Evolutionary conservation across 2,888 invertebrate genomes (phyloP).

Genomic region (Melanargia galathea): DNA sequence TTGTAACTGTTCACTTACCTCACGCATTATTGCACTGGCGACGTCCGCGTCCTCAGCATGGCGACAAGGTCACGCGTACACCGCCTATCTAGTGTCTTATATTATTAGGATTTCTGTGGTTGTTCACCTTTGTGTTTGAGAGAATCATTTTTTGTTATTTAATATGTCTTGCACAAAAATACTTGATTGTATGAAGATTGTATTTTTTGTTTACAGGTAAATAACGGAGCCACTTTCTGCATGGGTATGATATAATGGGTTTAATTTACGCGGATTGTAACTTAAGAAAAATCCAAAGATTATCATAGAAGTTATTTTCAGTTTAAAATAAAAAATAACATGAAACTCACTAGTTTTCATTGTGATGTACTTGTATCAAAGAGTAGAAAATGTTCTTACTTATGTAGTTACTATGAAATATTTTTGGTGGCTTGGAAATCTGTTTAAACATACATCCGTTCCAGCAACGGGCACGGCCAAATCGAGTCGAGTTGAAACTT

Average conservation of each 20-base stretch:
- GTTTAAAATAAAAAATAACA: background rate
- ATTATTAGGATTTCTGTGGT: too few species aligned
- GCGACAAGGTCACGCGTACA: too few species aligned
- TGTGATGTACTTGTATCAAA: background rate
- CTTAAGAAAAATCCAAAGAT: background rate
- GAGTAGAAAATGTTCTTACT: background rate
- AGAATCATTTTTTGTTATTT: too few species aligned
- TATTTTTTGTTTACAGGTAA: conserved; percentile 35
- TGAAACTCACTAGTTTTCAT: background rate
- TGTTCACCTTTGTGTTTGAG: too few species aligned
- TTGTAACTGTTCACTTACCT: too few species aligned
- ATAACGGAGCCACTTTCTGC: background rate
- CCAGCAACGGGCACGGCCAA: conserved; percentile 45
- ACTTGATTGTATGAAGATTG: too few species aligned
- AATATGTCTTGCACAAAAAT: too few species aligned
- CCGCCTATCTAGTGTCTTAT: too few species aligned
- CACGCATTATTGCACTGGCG: too few species aligned
- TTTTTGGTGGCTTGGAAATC: conserved; percentile 42
- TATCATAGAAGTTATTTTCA: background rate
- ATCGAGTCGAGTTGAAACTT: conserved; percentile 65
- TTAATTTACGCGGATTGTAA: background rate
- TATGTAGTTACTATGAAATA: conserved; percentile 6
- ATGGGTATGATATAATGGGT: conserved; percentile 6
- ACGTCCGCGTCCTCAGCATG: too few species aligned
- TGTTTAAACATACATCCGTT: conserved; percentile 55